A percentile compares a stretch with the other conserved stretches of the same genome.
phyloP scores from a whole-genome alignment of 2,797 vertebrate species.

The Polyboroides typus region DNA sequence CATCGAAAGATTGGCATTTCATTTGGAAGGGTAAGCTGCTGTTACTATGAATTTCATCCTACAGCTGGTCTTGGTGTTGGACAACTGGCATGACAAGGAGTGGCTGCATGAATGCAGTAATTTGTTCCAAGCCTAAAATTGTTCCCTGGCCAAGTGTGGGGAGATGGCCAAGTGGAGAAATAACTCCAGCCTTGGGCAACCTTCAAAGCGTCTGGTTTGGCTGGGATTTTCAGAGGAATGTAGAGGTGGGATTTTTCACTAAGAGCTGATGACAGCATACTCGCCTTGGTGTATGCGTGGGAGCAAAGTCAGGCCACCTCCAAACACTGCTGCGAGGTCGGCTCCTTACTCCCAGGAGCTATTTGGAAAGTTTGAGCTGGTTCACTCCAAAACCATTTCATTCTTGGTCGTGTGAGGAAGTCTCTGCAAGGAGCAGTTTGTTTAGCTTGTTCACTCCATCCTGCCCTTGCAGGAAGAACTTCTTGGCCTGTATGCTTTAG shows the following conservation, averaged over 20 bases:
- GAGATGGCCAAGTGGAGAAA: background rate
- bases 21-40: background rate
- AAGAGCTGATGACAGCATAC: background rate
- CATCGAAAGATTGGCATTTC: background rate
- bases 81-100: background rate
- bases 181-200: background rate
- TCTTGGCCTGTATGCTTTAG: background rate
- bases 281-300: background rate
- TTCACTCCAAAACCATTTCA: background rate
- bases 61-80: background rate
- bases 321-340: accelerated
- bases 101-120: background rate
- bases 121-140: background rate
- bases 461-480: background rate
- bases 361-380: background rate
- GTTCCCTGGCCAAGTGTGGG: background rate
- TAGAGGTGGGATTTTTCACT: background rate
- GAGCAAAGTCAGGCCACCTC: background rate
- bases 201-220: background rate
- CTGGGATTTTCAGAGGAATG: background rate
- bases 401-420: background rate
- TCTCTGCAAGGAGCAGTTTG: background rate
- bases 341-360: background rate
- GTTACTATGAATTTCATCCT: background rate
- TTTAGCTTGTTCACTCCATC: background rate